These are phyloP conservation scores for Papilio polytes DNA, from an alignment of 1,140 invertebrate species.

Conservation along the genomic window DNA sequence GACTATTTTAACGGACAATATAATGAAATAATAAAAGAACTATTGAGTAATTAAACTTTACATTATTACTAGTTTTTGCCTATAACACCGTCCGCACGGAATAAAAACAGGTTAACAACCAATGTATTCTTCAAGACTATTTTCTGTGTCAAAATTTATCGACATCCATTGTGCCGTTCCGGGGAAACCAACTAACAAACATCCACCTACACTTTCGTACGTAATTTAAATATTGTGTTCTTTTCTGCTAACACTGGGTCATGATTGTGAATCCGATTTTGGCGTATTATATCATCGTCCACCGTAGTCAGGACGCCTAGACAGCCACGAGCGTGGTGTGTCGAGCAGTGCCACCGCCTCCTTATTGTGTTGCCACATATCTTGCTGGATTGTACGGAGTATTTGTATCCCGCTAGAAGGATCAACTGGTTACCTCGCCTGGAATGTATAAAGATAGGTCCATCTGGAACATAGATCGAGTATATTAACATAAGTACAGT, in stretches of 20 bases:
- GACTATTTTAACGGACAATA: too few species aligned
- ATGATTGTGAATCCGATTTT: conserved; percentile 43
- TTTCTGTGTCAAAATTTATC: too few species aligned
- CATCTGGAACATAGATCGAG: conserved; percentile 23
- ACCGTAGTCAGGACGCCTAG: conserved; percentile 48
- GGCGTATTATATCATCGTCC: conserved; percentile 35
- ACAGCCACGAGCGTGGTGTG: conserved; percentile 47
- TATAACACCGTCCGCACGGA: too few species aligned
- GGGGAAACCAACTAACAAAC: too few species aligned
- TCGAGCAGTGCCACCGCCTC: conserved; percentile 52
- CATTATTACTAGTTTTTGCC: too few species aligned
- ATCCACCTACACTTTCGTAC: too few species aligned
- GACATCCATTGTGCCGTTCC: too few species aligned
- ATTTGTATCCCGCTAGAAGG: conserved; percentile 42
- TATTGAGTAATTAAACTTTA: too few species aligned
- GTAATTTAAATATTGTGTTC: too few species aligned
- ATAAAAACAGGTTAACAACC: too few species aligned
- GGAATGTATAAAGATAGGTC: conserved; percentile 32
- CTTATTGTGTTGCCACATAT: neutral
- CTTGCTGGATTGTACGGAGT: conserved; percentile 38
- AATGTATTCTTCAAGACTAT: too few species aligned
- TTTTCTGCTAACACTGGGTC: neutral
- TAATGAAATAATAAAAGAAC: too few species aligned
- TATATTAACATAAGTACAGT: neutral
- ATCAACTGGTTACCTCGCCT: conserved; percentile 42